phyloP scores from a whole-genome alignment of 2,113 vertebrate species.

The Rhinolophus sinicus region DNA sequence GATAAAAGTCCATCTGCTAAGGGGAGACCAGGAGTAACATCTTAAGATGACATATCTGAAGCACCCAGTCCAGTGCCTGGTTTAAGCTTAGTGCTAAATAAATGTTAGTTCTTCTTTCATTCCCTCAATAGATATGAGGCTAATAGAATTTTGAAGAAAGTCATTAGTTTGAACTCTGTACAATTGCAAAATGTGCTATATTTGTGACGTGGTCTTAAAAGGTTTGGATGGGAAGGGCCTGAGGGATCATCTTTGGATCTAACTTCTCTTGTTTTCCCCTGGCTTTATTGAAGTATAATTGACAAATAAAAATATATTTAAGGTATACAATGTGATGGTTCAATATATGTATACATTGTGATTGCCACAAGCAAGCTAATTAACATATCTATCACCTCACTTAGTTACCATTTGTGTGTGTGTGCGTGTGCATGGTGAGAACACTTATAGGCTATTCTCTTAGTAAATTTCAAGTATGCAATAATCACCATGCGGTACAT shows the following conservation, averaged over 20 bases:
- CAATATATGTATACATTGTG: not conserved
- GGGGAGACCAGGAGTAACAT: too few relatives aligned
- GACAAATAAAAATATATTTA: not conserved
- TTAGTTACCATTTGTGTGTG: not conserved
- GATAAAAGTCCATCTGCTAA: not conserved
- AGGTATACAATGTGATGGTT: not conserved
- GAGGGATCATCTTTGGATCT: not conserved
- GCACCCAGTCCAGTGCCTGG: not conserved
- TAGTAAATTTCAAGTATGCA: not conserved
- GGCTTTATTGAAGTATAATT: not conserved
- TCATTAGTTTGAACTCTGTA: not conserved
- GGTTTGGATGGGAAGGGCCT: not conserved
- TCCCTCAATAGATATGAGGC: not conserved
- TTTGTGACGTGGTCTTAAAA: not conserved
- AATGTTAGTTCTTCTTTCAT: not conserved
- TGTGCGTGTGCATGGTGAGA: not conserved
- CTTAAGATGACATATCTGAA: not conserved
- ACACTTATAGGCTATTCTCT: not conserved
- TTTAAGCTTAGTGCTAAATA: not conserved
- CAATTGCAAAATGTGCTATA: rapidly evolving
- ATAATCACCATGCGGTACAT: not conserved
- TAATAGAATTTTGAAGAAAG: not conserved
- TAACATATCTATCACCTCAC: not conserved
- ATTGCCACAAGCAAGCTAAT: not conserved
- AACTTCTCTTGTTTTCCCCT: not conserved